Conservation (phyloP, 2,113 vertebrate species). For the Alectura lathami region DNA sequence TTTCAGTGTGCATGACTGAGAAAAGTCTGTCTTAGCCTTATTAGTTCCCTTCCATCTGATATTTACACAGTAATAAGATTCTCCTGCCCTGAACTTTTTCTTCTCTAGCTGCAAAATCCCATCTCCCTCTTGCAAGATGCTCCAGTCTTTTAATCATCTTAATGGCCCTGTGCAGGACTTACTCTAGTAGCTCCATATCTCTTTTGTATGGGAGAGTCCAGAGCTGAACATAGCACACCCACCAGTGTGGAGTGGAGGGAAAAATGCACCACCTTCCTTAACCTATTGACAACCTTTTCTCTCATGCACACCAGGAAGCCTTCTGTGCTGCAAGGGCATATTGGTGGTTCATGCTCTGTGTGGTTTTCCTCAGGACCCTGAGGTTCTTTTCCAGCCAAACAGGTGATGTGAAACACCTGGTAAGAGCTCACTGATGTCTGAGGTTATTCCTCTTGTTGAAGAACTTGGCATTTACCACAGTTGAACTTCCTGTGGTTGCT, state of each 20-base stretch:
- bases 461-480: neutral
- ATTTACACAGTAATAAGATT: neutral
- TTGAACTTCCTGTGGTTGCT: neutral
- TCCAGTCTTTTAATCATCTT: neutral
- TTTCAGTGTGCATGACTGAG: neutral
- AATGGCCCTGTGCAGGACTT: neutral
- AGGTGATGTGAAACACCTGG: neutral
- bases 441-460: neutral
- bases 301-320: neutral
- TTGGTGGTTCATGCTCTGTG: neutral
- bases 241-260: neutral
- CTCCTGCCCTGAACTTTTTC: neutral
- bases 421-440: neutral
- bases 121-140: neutral
- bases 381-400: neutral
- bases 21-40: neutral
- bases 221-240: no score
- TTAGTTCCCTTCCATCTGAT: neutral
- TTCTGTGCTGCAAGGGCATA: neutral
- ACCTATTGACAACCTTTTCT: neutral
- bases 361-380: neutral
- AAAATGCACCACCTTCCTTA: neutral
- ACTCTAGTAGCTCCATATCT: accelerated
- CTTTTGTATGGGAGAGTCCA: no score
- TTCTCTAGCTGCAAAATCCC: neutral